These are phyloP conservation scores for Ophioderma brevispina DNA, from an alignment of 35 echinoderm and acorn worm species.

Conservation along the genomic window DNA sequence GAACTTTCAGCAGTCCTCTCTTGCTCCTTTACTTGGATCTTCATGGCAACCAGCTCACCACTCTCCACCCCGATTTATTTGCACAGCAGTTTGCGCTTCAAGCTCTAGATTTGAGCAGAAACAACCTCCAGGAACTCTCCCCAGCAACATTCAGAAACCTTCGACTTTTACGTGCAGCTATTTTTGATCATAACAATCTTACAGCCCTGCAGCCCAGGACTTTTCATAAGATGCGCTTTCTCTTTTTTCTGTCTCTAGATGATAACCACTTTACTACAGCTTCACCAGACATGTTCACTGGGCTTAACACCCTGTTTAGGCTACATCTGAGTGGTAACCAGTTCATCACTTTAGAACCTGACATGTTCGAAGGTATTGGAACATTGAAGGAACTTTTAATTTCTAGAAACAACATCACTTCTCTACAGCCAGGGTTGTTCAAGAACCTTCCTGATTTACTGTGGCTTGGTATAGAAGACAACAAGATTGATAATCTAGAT, in stretches of 20 bases:
- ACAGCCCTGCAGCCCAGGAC: background rate
- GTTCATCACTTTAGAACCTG: background rate
- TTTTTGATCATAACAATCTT: background rate
- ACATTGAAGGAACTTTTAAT: background rate
- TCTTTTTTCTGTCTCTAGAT: background rate
- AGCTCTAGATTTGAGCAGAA: background rate
- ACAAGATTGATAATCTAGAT: background rate
- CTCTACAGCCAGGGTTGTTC: background rate
- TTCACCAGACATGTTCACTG: background rate
- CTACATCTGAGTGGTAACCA: background rate
- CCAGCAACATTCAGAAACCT: background rate
- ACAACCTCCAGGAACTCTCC: background rate
- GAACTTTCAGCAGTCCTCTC: too few relatives aligned
- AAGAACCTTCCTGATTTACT: background rate
- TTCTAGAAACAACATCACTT: background rate
- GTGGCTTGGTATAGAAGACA: background rate
- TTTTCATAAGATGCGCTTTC: background rate
- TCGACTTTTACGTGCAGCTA: background rate
- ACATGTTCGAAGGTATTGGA: background rate
- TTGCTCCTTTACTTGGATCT: background rate
- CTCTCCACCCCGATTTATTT: background rate
- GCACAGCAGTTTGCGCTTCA: background rate
- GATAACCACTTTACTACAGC: background rate
- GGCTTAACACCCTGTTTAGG: background rate
- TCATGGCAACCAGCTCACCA: background rate